Conservation (phyloP, 2,888 invertebrate genomes). For the Perithous albicinctus region DNA sequence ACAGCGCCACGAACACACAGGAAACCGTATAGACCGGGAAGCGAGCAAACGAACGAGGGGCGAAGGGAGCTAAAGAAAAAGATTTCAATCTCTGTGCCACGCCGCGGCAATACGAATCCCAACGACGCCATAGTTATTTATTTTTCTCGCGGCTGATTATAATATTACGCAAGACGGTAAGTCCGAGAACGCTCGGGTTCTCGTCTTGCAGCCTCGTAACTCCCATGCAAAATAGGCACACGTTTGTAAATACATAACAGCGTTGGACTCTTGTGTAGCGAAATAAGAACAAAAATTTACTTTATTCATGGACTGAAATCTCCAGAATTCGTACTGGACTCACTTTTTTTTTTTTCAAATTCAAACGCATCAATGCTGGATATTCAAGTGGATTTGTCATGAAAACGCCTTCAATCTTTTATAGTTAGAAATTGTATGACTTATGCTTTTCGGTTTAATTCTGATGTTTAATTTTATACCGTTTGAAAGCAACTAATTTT, state of each 20-base stretch:
- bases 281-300: slow-evolving; percentile 28
- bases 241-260: slow-evolving; percentile 1
- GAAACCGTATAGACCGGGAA: slow-evolving; percentile 46
- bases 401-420: neutral
- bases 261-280: slow-evolving; percentile 9
- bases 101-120: slow-evolving; percentile 51
- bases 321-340: neutral
- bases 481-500: neutral
- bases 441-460: neutral
- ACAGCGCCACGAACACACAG: slow-evolving; percentile 24
- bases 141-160: slow-evolving; percentile 78
- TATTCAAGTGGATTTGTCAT: neutral
- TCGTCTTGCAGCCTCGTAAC: slow-evolving; percentile 67
- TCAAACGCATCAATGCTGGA: neutral
- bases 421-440: neutral
- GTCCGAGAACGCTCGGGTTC: slow-evolving; percentile 24
- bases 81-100: slow-evolving; percentile 60
- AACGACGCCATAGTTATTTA: slow-evolving; percentile 75
- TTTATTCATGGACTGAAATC: slow-evolving; percentile 27
- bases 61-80: slow-evolving; percentile 50
- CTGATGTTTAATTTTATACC: neutral
- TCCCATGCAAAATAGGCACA: slow-evolving; percentile 74
- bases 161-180: slow-evolving; percentile 79
- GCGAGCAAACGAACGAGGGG: slow-evolving; percentile 50
- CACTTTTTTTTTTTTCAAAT: neutral